A percentile compares a stretch with the other conserved stretches of the same genome.
phyloP scores from a whole-genome alignment of 2,888 invertebrate genomes.

The Andrena hattorfiana region DNA sequence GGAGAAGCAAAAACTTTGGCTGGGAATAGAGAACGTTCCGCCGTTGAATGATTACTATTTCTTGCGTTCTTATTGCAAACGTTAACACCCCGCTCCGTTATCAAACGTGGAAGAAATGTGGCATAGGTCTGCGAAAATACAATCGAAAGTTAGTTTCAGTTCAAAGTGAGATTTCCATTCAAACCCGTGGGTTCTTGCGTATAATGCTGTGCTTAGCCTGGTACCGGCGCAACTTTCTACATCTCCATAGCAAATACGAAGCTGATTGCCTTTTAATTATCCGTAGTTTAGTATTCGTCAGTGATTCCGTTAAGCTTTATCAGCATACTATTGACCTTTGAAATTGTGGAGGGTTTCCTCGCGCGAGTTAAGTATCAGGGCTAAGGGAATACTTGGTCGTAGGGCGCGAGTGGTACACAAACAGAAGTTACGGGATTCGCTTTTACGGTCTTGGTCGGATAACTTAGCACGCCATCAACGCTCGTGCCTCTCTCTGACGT shows the following conservation, averaged over 20 bases:
- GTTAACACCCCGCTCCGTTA: not conserved
- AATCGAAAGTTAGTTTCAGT: conserved; percentile 1
- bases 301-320: conserved; percentile 15
- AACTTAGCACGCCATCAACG: conserved; percentile 37
- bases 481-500: conserved; percentile 12
- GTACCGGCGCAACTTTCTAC: not conserved
- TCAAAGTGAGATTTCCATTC: not conserved
- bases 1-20: conserved; percentile 11
- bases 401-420: not conserved
- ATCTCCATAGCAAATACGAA: conserved; percentile 9
- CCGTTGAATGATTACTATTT: conserved; percentile 8
- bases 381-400: not conserved
- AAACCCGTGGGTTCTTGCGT: not conserved
- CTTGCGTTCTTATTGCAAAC: conserved; percentile 1
- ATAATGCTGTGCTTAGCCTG: not conserved
- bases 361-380: conserved; percentile 1
- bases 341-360: conserved; percentile 1
- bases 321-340: not conserved
- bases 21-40: not conserved
- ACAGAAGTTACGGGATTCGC: conserved; percentile 16
- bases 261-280: conserved; percentile 38
- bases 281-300: not conserved
- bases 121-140: not conserved
- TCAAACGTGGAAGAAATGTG: not conserved
- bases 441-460: conserved; percentile 27